These are phyloP conservation scores for Salarias fasciatus DNA, from an alignment of 2,797 vertebrate genomes.

Conservation along the genomic window DNA sequence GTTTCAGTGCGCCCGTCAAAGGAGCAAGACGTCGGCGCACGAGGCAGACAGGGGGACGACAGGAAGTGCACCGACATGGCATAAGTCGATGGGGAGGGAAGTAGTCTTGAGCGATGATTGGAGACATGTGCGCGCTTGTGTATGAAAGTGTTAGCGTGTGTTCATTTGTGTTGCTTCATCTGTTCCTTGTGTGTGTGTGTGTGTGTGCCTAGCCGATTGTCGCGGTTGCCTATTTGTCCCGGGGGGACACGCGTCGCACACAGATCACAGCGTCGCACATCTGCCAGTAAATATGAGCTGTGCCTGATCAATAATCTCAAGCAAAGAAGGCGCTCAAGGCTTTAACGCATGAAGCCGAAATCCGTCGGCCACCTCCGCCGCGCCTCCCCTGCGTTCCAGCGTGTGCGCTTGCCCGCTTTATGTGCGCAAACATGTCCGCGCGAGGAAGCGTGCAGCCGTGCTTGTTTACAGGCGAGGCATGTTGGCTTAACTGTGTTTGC, in stretches of 20 bases:
- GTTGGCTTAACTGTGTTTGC: constrained; percentile 50
- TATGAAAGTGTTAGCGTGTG: constrained; percentile 3
- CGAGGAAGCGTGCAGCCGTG: constrained; percentile 5
- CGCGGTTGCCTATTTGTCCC: neutral
- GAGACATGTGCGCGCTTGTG: constrained; percentile 9
- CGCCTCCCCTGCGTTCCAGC: constrained; percentile 1
- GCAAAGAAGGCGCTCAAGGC: constrained; percentile 64
- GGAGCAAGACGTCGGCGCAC: constrained; percentile 62
- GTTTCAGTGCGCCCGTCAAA: constrained; percentile 66
- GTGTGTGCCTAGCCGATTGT: constrained; percentile 1
- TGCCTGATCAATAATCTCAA: constrained; percentile 75
- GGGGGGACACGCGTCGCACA: constrained; percentile 31
- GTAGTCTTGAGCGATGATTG: constrained; percentile 50
- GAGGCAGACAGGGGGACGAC: constrained; percentile 42
- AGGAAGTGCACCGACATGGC: constrained; percentile 46
- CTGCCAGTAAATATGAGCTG: constrained; percentile 66
- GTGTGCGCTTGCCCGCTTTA: no score
- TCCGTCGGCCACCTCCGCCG: constrained; percentile 14
- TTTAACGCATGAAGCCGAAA: constrained; percentile 70
- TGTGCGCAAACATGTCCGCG: neutral
- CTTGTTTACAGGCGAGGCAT: constrained; percentile 48
- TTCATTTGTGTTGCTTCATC: neutral
- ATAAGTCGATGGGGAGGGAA: constrained; percentile 34
- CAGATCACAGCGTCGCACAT: constrained; percentile 31
- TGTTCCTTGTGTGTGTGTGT: neutral